These are phyloP conservation scores for Melikaiella ostensackeni DNA, from an alignment of 2,888 invertebrate species.

Conservation along the genomic window DNA sequence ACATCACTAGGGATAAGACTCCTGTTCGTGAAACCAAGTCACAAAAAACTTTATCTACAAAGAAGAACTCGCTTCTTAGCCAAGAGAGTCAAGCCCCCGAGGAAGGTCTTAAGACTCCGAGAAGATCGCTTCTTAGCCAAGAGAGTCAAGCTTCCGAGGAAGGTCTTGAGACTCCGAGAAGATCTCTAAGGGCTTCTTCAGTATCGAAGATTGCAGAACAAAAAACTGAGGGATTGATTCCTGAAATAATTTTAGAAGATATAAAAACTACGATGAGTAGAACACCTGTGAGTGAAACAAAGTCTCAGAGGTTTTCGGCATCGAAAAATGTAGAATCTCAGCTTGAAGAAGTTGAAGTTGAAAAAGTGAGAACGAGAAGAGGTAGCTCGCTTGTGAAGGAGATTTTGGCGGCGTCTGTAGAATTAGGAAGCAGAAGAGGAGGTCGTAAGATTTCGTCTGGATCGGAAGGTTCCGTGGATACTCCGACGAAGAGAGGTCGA, in stretches of 20 bases:
- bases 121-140: constrained; percentile 12
- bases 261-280: background rate
- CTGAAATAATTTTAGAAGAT: background rate
- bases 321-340: constrained; percentile 39
- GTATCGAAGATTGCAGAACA: background rate
- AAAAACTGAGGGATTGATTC: background rate
- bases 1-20: constrained; percentile 7
- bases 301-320: background rate
- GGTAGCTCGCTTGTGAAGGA: constrained; percentile 63
- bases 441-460: background rate
- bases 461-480: constrained; percentile 35
- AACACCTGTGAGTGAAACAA: constrained; percentile 6
- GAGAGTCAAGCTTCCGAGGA: background rate
- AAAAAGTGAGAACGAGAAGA: constrained; percentile 56
- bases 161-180: background rate
- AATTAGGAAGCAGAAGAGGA: constrained; percentile 37
- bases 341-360: constrained; percentile 19
- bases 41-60: constrained; percentile 39
- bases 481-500: constrained; percentile 32
- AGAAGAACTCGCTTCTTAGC: constrained; percentile 15
- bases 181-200: constrained; percentile 29
- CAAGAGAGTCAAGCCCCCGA: background rate
- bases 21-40: background rate
- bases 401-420: constrained; percentile 40
- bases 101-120: too few species aligned